Evolutionary conservation across 2,888 invertebrate genomes (phyloP).

Genomic region (Pinctada fucata): DNA sequence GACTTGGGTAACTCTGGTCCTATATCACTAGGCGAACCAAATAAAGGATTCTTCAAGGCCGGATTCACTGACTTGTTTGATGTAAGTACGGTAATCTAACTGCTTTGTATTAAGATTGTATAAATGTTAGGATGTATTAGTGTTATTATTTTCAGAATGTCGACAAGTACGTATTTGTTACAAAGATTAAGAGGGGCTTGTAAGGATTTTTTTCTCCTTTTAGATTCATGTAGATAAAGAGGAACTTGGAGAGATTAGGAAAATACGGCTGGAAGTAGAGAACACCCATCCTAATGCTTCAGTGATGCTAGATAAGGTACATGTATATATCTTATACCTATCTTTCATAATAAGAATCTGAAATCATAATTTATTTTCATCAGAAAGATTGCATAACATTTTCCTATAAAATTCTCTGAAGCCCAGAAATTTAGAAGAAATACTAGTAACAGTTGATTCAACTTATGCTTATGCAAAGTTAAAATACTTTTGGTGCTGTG

Average conservation of each 20-base stretch:
- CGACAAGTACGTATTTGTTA: neutral
- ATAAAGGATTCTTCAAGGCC: conserved; percentile 59
- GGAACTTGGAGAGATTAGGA: conserved; percentile 66
- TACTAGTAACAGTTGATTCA: too few relatives aligned
- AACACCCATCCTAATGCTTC: conserved; percentile 54
- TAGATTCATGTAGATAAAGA: conserved; percentile 65
- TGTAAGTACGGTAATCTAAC: conserved; percentile 57
- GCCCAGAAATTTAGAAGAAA: too few relatives aligned
- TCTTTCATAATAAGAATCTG: too few relatives aligned
- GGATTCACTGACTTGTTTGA: conserved; percentile 71
- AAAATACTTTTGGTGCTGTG: too few relatives aligned
- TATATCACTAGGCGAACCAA: conserved; percentile 55
- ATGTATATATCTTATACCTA: too few relatives aligned
- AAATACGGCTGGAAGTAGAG: conserved; percentile 71
- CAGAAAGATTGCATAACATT: too few relatives aligned
- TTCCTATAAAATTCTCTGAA: too few relatives aligned
- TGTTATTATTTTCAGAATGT: neutral
- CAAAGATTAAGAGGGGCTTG: neutral
- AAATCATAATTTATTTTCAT: too few relatives aligned
- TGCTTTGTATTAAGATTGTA: neutral
- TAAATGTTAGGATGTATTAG: neutral
- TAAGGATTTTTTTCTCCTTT: conserved; percentile 6
- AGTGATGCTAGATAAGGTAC: conserved; percentile 69
- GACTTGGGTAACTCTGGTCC: conserved; percentile 68
- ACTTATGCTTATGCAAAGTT: too few relatives aligned